A percentile compares a stretch with the other conserved stretches of the same genome.
phyloP scores from a whole-genome alignment of 1,140 invertebrate species.

The Ostrea denselamellosa region DNA sequence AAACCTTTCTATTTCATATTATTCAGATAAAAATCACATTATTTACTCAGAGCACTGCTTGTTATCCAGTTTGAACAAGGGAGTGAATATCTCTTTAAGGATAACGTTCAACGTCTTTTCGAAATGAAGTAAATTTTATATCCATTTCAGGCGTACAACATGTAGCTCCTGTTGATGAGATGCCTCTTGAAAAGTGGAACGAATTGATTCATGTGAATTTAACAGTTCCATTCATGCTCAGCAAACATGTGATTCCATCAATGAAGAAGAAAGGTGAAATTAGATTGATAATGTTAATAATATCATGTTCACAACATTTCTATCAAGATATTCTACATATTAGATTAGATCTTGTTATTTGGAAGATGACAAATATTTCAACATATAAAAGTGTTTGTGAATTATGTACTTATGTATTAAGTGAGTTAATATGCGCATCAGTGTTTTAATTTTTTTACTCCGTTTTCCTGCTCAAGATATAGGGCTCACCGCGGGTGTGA shows the following conservation, averaged over 20 bases:
- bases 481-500: too few relatives aligned
- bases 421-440: too few relatives aligned
- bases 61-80: not conserved
- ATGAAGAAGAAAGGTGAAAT: conserved; percentile 72
- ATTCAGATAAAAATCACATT: not conserved
- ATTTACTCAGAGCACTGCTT: not conserved
- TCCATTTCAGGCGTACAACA: conserved; percentile 68
- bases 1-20: too few relatives aligned
- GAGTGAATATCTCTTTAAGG: not conserved
- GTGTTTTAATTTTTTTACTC: too few relatives aligned
- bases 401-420: too few relatives aligned
- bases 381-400: too few relatives aligned
- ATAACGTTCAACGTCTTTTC: not conserved
- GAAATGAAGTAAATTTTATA: too few relatives aligned
- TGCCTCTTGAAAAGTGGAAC: conserved; percentile 75
- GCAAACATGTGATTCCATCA: conserved; percentile 66
- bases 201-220: conserved; percentile 72
- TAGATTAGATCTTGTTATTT: too few relatives aligned
- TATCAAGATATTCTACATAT: too few relatives aligned
- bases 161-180: conserved; percentile 71
- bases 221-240: conserved; percentile 73
- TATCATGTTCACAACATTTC: too few relatives aligned
- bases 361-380: too few relatives aligned
- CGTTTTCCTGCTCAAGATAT: too few relatives aligned
- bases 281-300: not conserved